Percentiles rank a stretch among this genome's conserved stretches.
Conservation (phyloP, 1,140 invertebrate species). For the Drosophila neocordata region DNA sequence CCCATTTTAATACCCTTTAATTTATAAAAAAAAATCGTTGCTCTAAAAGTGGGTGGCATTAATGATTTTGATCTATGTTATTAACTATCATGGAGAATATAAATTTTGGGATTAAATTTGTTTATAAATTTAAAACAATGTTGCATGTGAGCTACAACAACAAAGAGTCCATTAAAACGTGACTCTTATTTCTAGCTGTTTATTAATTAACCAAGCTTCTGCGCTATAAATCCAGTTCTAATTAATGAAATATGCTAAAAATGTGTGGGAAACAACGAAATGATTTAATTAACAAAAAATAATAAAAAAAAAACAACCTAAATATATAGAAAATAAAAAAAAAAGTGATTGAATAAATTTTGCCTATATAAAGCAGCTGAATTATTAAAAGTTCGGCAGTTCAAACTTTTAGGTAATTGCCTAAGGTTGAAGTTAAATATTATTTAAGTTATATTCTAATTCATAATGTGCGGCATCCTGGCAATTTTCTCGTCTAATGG, state of each 20-base stretch:
- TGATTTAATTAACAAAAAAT: slow-evolving; percentile 35
- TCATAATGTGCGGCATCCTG: slow-evolving; percentile 79
- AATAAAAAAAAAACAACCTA: background rate
- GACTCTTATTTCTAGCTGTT: slow-evolving; percentile 2
- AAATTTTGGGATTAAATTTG: background rate
- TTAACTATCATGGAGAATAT: background rate
- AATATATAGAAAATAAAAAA: slow-evolving; percentile 25
- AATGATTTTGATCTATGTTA: no score
- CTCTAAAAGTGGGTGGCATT: no score
- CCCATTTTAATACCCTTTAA: no score
- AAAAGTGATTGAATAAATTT: slow-evolving; percentile 1
- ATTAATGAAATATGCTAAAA: slow-evolving; percentile 21
- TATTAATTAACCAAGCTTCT: slow-evolving; percentile 10
- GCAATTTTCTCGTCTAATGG: slow-evolving; percentile 74
- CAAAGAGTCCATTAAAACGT: slow-evolving; percentile 15
- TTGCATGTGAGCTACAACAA: background rate
- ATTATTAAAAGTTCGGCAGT: background rate
- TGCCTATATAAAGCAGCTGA: slow-evolving; percentile 5
- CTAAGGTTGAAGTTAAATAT: background rate
- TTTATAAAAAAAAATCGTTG: no score
- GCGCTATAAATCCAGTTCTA: slow-evolving; percentile 10
- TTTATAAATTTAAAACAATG: slow-evolving; percentile 7
- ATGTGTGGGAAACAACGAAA: slow-evolving; percentile 20
- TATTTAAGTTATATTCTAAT: background rate
- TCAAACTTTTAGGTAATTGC: background rate